Evolutionary conservation across 1,140 invertebrate genomes (phyloP).

Genomic region (Papilio polyxenes): DNA sequence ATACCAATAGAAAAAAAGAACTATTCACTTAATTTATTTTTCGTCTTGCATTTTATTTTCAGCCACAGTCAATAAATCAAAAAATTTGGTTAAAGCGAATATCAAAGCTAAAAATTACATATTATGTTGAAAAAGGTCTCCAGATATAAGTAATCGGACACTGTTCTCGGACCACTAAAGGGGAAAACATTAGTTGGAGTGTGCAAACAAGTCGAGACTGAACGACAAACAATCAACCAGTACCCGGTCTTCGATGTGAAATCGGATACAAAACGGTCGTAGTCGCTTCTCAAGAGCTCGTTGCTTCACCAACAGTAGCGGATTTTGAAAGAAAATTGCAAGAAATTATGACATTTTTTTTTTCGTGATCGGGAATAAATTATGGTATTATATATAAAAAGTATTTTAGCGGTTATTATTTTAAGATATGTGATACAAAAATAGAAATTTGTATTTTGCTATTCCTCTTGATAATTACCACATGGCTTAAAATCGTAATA

Average conservation of each 20-base stretch:
- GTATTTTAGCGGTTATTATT: conserved; percentile 26
- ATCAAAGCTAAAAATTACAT: conserved; percentile 33
- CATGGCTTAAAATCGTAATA: no score
- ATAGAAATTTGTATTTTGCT: background rate
- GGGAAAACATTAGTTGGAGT: conserved; percentile 66
- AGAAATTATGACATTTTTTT: conserved; percentile 53
- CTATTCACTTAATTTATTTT: background rate
- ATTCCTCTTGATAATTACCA: background rate
- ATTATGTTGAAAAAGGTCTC: conserved; percentile 48
- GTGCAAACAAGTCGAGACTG: conserved; percentile 65
- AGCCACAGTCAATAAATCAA: background rate
- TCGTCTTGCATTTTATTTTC: no score
- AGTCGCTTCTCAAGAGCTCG: conserved; percentile 56
- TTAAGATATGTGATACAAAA: background rate
- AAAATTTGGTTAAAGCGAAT: background rate
- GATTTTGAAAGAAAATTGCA: conserved; percentile 56
- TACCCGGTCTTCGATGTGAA: conserved; percentile 62
- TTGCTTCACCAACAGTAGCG: conserved; percentile 51
- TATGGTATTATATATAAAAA: conserved; percentile 38
- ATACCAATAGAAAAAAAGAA: background rate
- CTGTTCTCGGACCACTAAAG: conserved; percentile 59
- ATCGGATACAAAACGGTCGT: conserved; percentile 69
- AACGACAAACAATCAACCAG: conserved; percentile 69
- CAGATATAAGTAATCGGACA: conserved; percentile 61
- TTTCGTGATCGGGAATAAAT: conserved; percentile 44